Evolutionary conservation across 2,113 vertebrate species (phyloP).

Genomic region (Microcebus ravelobensis): DNA sequence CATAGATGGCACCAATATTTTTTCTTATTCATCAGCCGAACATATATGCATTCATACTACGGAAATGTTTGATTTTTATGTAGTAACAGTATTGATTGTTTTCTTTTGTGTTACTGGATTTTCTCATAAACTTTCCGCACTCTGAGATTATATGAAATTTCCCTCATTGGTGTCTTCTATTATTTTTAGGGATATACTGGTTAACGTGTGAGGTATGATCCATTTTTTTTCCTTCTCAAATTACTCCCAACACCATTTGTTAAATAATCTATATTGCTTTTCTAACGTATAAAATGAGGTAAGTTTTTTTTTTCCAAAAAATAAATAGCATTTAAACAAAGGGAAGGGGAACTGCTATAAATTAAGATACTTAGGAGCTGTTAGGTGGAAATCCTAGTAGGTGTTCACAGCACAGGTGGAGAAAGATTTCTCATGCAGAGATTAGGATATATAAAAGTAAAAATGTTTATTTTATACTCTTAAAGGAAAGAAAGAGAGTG

Average conservation of each 20-base stretch:
- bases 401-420: no score
- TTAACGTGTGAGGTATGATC: background rate
- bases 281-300: background rate
- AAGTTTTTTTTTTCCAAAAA: background rate
- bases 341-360: background rate
- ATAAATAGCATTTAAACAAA: slow-evolving; percentile 1
- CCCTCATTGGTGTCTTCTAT: background rate
- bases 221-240: background rate
- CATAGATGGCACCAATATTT: background rate
- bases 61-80: background rate
- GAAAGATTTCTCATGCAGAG: no score
- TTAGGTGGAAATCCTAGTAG: no score
- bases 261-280: slow-evolving; percentile 29
- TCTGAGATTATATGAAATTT: background rate
- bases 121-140: background rate
- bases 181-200: background rate
- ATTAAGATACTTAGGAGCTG: background rate
- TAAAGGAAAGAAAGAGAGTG: no score
- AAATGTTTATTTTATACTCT: no score
- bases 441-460: no score
- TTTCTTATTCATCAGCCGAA: background rate
- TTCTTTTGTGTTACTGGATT: background rate
- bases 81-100: background rate
- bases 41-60: background rate
- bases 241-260: background rate